These are phyloP conservation scores for Acanthiza pusilla DNA, from an alignment of 2,797 vertebrate species.

Conservation along the genomic window DNA sequence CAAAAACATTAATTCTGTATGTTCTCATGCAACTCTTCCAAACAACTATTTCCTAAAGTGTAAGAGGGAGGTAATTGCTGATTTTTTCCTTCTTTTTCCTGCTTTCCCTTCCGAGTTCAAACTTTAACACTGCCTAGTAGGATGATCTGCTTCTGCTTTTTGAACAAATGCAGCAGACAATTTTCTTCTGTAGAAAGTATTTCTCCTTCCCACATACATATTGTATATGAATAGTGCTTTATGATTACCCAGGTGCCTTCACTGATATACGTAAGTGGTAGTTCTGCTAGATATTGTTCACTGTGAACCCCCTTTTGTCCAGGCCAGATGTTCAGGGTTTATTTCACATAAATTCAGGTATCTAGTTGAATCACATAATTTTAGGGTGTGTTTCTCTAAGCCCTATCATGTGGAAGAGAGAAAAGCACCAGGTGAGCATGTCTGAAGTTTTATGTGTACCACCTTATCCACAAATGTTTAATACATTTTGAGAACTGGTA, in stretches of 20 bases:
- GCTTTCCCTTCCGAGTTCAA: not conserved
- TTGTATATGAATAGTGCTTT: not conserved
- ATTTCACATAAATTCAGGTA: not conserved
- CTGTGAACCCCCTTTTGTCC: not conserved
- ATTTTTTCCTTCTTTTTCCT: slow-evolving; percentile 7
- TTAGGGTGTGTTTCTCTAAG: not conserved
- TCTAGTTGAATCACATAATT: not conserved
- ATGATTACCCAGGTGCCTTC: not conserved
- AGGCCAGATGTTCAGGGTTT: not conserved
- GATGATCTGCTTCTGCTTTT: not conserved
- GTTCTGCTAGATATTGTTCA: not conserved
- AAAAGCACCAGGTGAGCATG: not conserved
- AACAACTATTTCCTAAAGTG: slow-evolving; percentile 41
- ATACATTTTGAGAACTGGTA: not conserved
- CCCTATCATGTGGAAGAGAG: not conserved
- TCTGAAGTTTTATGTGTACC: not conserved
- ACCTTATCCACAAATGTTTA: not conserved
- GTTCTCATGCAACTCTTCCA: slow-evolving; percentile 35
- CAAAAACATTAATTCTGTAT: not conserved
- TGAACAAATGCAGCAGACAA: not conserved
- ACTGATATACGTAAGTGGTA: not conserved
- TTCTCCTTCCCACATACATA: not conserved
- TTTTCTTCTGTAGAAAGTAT: not conserved
- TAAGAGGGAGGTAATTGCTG: not conserved
- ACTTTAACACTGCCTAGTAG: not conserved